Evolutionary conservation across 2,797 vertebrate genomes (phyloP), one percentile per base, ranked within the genome.

Genomic region (Tinamus major): DNA sequence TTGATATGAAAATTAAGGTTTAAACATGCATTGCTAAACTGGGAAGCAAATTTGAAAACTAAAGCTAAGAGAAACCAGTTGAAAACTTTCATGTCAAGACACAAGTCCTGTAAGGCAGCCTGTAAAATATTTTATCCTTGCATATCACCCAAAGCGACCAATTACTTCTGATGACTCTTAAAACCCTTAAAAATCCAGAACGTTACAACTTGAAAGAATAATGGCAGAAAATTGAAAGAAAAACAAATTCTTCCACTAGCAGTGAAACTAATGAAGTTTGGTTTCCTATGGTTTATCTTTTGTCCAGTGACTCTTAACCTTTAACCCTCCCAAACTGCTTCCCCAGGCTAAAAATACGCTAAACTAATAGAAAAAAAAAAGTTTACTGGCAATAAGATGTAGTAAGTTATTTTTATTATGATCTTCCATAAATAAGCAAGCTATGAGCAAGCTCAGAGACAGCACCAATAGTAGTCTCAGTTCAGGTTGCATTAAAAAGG

Each of bases 341-440:
- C 74, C 33, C 35, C 35, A 42, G 49, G 72, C 58, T 63, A 93
- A 86, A 76, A 65, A n/a, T 56, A 42, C 62, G 29, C 8, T 75
- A n/a, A 83, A 44, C 0, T 44, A 41, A 48, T 23, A 78, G 69
- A 42, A 93, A 41, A 87, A 92, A 93, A 37, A 87, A 90, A 87
- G 87, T 85, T 87, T 87, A 89, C 27, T 7, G 10, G 76, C 53
- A 72, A n/a, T 15, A 72, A 71, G 37, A 87, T 5, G 67, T 42
- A 89, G 46, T 94, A 83, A 93, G 92, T 89, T 49, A 94, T 11
- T 87, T 68, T 51, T 72, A 27, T 59, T 86, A 74, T 41, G 64
- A 90, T 68, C 31, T 77, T 77, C 75, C 27, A 15, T 23, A 82
- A 90, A 15, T 23, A 82, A 92, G 48, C 26, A 74, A 88, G 64